Conservation (phyloP, 2,888 invertebrate genomes). For the Eupithecia dodoneata region DNA sequence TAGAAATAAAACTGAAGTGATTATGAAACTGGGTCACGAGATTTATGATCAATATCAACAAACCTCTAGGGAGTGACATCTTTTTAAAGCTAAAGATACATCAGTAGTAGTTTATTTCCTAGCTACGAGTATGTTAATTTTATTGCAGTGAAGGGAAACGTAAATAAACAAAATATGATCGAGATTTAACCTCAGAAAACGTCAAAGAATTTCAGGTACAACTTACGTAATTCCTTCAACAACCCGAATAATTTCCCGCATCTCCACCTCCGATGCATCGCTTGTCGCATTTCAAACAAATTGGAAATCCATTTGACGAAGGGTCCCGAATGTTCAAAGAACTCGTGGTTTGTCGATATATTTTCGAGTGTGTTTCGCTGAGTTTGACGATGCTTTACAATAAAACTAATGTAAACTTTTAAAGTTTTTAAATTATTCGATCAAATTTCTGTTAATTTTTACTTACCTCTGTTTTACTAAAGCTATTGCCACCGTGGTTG, state of each 20-base stretch:
- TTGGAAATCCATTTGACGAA: slow-evolving; percentile 82
- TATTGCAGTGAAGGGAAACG: neutral
- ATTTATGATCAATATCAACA: slow-evolving; percentile 6
- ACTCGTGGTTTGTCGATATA: neutral
- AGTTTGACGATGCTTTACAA: neutral
- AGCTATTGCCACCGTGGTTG: neutral
- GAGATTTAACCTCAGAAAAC: neutral
- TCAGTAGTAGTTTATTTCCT: neutral
- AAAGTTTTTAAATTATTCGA: neutral
- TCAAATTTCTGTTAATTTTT: neutral
- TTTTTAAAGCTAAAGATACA: neutral
- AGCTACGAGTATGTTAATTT: neutral
- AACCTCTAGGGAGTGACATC: neutral
- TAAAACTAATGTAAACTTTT: neutral
- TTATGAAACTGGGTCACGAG: slow-evolving; percentile 11
- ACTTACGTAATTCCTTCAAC: slow-evolving; percentile 3
- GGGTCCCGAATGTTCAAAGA: slow-evolving; percentile 53
- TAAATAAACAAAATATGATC: neutral
- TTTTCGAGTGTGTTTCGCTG: neutral
- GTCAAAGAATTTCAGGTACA: slow-evolving; percentile 3
- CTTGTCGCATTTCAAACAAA: slow-evolving; percentile 81
- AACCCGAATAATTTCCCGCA: slow-evolving; percentile 68
- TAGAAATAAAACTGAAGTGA: slow-evolving; percentile 10
- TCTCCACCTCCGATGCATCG: slow-evolving; percentile 76
- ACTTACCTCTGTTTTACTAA: neutral